Base-by-base conservation (phyloP, 2,888 invertebrate species). In the Entomobrya multifasciata region DNA sequence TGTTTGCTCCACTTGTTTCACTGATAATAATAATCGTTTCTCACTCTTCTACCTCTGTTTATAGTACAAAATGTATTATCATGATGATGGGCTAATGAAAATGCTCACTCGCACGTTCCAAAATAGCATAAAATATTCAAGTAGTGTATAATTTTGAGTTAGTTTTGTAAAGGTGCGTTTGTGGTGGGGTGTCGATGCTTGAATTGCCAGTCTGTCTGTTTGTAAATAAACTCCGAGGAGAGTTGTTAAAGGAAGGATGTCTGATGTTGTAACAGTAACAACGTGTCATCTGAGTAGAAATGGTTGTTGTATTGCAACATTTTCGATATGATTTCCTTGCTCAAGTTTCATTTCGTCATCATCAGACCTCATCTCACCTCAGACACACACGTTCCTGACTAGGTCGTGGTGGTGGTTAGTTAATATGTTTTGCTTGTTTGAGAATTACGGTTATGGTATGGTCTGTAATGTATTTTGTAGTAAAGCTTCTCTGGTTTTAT, bases 31-130 rank as follows among this genome's bases (percentile, higher is more conserved):
- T 41, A n/a, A n/a, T n/a, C n/a, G n/a, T 41, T 41, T 41, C 41
- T 8, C 41, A 8, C 11, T 5, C 11, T 41, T 41, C 5, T 41
- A 11, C 6, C 41, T 41, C 41, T 41, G 41, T 41, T 47, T 15
- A 11, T 47, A n/a, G 3, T 10, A 47, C 47, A 47, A 47, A 47
- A 47, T 47, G n/a, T 6, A 5, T 15, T 47, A 47, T 47, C n/a
- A n/a, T n/a, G n/a, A n/a, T n/a, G n/a, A n/a, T n/a, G 47, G 47
- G 47, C 47, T 47, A 47, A 47, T 47, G 47, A n/a, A 47, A 47
- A 47, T n/a, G n/a, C 47, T 15, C 11, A 8, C 41, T 41, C 41
- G 5, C 41, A 41, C 41, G 11, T 47, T 47, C 2, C 13, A 47
- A 47, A 47, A 47, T 47, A 47, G 47, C 11, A 47, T n/a, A 47